Base-by-base conservation (phyloP, 92 coral and sea anemone species). In the Epizoanthus rinbou region DNA sequence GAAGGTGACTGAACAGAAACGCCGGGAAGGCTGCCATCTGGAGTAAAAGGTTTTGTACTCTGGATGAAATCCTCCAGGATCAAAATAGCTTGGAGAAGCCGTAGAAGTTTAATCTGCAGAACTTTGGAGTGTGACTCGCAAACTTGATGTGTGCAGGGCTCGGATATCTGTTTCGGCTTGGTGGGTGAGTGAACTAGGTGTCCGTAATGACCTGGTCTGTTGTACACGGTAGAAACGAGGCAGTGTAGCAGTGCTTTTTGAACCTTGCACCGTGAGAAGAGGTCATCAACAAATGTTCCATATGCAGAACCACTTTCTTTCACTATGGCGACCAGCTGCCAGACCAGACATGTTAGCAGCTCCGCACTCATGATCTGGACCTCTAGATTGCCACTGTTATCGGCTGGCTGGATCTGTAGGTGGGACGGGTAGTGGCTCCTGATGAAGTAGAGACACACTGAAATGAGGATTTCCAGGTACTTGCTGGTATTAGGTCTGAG, bases 161-260 rank as follows among this genome's bases (percentile, higher is more conserved):
- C 45, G 56, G 59, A 52, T 37, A 53, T 24, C 8, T 35, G 50
- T 24, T 64, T 28, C 66, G 75, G 25, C 68, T 1, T 19, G 11
- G 83, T 66, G 35, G 75, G 81, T 10, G 57, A 71, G 22, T 43
- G 64, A 75, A 73, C 33, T 39, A 57, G 60, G 64, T 43, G 56
- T 6, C 81, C 71, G 50, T 69, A 73, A 58, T 84, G 80, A 18
- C 98, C 95, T 6, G 98, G 91, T 50, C 99, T 86, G 80, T 85
- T 91, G 86, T 87, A 86, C 69, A 89, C 73, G 5, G 93, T 92
- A 21, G 95, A 89, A 50, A 91, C 83, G 22, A 97, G 92, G 64
- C 99, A 97, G 66, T 97, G 99, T 59, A 94, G 91, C 59, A 97
- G 85, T 22, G 99, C 99, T 65, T 97, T 97, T 68, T 97, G 99